A percentile compares a stretch with the other conserved stretches of the same genome.
These are phyloP conservation scores for Epizoanthus illoricatus DNA, from an alignment of 92 coral and sea anemone species.

Conservation along the genomic window DNA sequence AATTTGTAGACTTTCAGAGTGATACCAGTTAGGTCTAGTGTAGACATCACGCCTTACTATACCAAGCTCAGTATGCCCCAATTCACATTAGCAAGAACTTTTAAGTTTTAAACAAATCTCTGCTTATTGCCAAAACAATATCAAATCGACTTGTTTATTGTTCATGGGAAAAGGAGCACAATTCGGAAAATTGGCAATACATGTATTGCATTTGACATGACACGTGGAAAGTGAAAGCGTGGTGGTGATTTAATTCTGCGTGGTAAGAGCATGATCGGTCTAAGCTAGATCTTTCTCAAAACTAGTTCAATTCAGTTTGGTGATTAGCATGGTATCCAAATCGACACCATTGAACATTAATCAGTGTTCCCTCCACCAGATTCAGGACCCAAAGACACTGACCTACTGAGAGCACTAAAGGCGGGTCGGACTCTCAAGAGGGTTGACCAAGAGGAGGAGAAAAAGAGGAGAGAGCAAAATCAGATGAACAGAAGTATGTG, in stretches of 20 bases:
- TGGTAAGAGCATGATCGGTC: background rate
- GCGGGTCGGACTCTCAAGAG: slow-evolving; percentile 67
- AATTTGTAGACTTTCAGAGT: too few species aligned
- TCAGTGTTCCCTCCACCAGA: background rate
- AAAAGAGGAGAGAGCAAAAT: slow-evolving; percentile 59
- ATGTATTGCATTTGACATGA: background rate
- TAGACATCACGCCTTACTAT: too few species aligned
- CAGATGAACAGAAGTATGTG: slow-evolving; percentile 68
- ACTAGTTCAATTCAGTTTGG: too few species aligned
- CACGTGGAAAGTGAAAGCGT: background rate
- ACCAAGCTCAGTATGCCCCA: background rate
- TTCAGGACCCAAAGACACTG: slow-evolving; percentile 35
- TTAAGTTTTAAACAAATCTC: too few species aligned
- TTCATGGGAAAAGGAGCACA: background rate
- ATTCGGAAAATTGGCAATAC: background rate
- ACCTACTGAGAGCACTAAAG: slow-evolving; percentile 69
- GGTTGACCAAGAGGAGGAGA: slow-evolving; percentile 70
- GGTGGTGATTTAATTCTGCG: background rate
- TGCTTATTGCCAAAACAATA: too few species aligned
- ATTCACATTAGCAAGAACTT: too few species aligned
- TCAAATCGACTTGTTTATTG: background rate
- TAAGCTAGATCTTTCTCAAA: too few species aligned
- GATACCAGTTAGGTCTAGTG: too few species aligned
- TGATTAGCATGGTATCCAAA: too few species aligned
- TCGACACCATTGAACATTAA: background rate